phyloP scores from a whole-genome alignment of 2,113 vertebrate species.

The Sinocyclocheilus rhinocerous region DNA sequence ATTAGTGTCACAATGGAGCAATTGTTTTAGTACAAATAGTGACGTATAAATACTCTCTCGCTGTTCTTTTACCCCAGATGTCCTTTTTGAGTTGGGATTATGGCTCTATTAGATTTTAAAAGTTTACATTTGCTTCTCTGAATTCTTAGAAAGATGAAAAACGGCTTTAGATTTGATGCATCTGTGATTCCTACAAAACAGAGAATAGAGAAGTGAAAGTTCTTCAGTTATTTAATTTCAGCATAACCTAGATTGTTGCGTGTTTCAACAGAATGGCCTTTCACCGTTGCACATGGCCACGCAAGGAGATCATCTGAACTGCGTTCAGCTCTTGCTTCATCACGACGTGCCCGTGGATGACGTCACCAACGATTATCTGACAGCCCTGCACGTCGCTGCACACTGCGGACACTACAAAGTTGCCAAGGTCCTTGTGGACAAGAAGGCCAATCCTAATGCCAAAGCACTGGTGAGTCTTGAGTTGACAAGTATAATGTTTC shows the following conservation, averaged over 20 bases:
- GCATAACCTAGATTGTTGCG: neutral
- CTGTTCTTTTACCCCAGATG: slow-evolving; percentile 20
- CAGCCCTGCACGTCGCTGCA: slow-evolving; percentile 93
- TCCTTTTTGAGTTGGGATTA: neutral
- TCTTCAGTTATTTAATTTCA: neutral
- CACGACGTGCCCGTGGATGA: slow-evolving; percentile 96
- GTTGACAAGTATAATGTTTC: neutral
- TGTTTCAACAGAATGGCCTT: slow-evolving; percentile 54
- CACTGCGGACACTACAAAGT: slow-evolving; percentile 99
- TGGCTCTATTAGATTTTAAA: neutral
- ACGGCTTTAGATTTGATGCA: neutral
- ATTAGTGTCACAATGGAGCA: slow-evolving; percentile 25
- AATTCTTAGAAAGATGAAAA: slow-evolving; percentile 1
- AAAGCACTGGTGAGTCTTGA: slow-evolving; percentile 89
- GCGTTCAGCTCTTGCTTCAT: slow-evolving; percentile 95
- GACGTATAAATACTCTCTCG: neutral
- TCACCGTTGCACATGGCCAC: slow-evolving; percentile 91
- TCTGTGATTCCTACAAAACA: neutral
- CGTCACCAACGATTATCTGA: slow-evolving; percentile 97
- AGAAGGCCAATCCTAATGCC: slow-evolving; percentile 98
- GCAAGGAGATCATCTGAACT: slow-evolving; percentile 97
- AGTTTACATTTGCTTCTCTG: slow-evolving; percentile 5
- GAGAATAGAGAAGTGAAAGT: slow-evolving; percentile 6
- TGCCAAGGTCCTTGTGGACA: slow-evolving; percentile 98
- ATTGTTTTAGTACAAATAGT: slow-evolving; percentile 23